These are phyloP conservation scores for Arizona elegans DNA, from an alignment of 2,113 vertebrate genomes.

Conservation along the genomic window DNA sequence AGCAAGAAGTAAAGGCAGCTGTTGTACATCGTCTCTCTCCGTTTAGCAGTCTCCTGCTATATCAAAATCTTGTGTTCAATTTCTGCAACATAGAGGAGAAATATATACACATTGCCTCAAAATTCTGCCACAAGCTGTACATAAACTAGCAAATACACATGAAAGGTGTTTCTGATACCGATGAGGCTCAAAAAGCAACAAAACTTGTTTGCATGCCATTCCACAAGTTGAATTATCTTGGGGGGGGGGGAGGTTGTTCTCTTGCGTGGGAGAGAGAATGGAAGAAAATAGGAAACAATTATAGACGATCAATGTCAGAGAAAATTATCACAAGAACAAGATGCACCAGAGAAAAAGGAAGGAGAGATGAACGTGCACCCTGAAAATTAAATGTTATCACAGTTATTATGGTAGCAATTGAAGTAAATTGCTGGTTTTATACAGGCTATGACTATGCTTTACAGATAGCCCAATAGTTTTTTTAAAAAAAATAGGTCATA, in stretches of 20 bases:
- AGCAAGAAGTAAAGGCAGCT: neutral
- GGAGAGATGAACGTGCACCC: neutral
- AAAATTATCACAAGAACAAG: neutral
- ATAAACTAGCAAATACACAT: neutral
- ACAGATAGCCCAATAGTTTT: neutral
- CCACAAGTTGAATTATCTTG: neutral
- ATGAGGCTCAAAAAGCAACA: neutral
- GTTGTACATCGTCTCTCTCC: neutral
- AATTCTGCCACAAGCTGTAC: neutral
- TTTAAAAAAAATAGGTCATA: neutral
- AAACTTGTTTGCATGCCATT: neutral
- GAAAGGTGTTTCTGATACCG: neutral
- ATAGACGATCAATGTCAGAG: neutral
- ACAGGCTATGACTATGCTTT: neutral
- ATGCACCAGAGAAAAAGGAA: neutral
- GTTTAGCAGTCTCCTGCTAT: neutral
- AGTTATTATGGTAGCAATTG: neutral
- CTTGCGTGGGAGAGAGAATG: neutral
- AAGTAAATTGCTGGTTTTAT: neutral
- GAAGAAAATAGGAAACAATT: neutral
- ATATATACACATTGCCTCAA: neutral
- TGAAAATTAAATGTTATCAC: neutral
- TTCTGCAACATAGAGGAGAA: neutral
- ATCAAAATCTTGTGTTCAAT: neutral
- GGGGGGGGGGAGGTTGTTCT: neutral